Evolutionary conservation across 2,888 invertebrate species (phyloP).

Genomic region (Oligia latruncula): DNA sequence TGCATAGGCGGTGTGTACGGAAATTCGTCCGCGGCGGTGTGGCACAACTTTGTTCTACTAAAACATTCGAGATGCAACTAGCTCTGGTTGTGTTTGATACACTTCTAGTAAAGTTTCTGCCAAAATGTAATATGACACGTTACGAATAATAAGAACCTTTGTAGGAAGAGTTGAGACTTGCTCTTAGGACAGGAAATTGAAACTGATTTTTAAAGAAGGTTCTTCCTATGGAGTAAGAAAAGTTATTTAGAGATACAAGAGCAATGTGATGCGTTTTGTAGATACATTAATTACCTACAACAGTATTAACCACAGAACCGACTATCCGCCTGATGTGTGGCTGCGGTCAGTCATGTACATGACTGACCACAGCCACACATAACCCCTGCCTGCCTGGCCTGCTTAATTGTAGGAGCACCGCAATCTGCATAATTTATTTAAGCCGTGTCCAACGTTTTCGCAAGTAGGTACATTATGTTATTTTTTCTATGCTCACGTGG

Average conservation of each 20-base stretch:
- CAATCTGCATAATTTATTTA: slow-evolving; percentile 11
- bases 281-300: not conserved
- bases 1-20: slow-evolving; percentile 16
- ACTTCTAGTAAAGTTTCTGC: not conserved
- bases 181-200: not conserved
- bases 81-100: slow-evolving; percentile 8
- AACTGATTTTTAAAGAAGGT: not conserved
- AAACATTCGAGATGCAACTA: slow-evolving; percentile 30
- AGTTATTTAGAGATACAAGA: not conserved
- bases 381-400: no score
- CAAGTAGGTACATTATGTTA: not conserved
- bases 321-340: not conserved
- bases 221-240: not conserved
- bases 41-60: slow-evolving; percentile 27
- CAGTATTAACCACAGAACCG: slow-evolving; percentile 8
- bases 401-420: not conserved
- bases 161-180: not conserved
- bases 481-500: not conserved
- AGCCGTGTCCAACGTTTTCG: not conserved
- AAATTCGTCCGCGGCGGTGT: slow-evolving; percentile 27
- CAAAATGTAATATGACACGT: not conserved
- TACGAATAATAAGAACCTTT: not conserved
- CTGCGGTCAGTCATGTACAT: slow-evolving; percentile 1
- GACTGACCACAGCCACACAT: no score
- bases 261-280: not conserved